Evolutionary conservation across 2,888 invertebrate genomes (phyloP), one percentile per base, ranked within the genome.

Genomic region (Quadroppia sp.): DNA sequence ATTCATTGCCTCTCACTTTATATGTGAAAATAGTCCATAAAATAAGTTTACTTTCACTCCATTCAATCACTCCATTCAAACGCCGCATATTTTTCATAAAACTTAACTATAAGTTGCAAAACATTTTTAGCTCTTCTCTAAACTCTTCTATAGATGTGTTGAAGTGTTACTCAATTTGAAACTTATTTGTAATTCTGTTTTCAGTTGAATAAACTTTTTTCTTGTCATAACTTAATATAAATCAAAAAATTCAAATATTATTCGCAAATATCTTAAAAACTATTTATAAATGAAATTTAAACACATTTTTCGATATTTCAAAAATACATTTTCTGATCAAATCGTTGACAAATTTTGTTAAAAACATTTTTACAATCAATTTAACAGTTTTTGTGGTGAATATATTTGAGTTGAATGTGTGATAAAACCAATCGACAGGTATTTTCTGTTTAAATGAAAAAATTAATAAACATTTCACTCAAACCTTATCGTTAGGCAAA

Each of bases 171-270:
- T 6, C 45, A 45, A 45, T 36, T 36, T 36, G 9, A 45, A 45
- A 45, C 17, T 15, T 45, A 15, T 17, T 45, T 15, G 15, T 45
- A 13, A 45, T 45, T 45, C 45, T 11, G 45, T 17, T 23, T 23
- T 23, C 17, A 53, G n/a, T 53, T 53, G 53, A 53, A 53, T 53
- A 53, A 53, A 53, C 53, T 53, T 53, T 53, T 53, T 53, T 15
- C 3, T 3, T 23, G 20, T 7, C 3, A 20, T 9, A 48, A 48
- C 6, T 20, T 53, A 23, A 23, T 20, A n/a, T 48, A 15, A n/a
- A 48, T 48, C 6, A 15, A 48, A 48, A 48, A 11, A 48, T 48
- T 48, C 7, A n/a, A n/a, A n/a, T n/a, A n/a, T n/a, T n/a, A n/a
- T n/a, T n/a, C n/a, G n/a, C n/a, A n/a, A n/a, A n/a, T n/a, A n/a